Evolutionary conservation across 1,140 invertebrate genomes (phyloP), one percentile per base, ranked within the genome.

Genomic region (Hydropsyche tenuis): DNA sequence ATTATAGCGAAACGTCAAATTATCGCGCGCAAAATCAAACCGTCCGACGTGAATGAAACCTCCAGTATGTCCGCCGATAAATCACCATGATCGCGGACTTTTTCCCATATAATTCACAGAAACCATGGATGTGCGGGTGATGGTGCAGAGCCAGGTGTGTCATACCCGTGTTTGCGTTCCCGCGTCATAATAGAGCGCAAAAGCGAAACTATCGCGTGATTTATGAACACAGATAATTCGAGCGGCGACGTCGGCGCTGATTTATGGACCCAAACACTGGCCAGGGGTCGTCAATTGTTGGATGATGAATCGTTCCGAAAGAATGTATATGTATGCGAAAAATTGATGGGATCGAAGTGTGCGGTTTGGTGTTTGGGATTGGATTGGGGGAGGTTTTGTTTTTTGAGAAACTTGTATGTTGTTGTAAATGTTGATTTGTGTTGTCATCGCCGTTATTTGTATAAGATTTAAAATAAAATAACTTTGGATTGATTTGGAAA

Each of bases 221-320:
- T 70, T 70, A 70, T 70, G 68, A 70, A 70, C 68, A 25, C 48
- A 14, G 68, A 70, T 70, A 70, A 70, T 70, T 70, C 68, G 27
- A 16, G 51, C 48, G 66, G 20, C 22, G 64, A n/a, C 46, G 42
- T 3, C 20, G 14, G 20, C 66, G 45, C 18, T 70, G 68, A 70
- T 70, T 70, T 70, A 70, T 56, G 46, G 23, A 30, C 46, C 1
- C 18, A 27, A 65, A 11, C 5, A 68, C 6, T 42, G 65, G 42
- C 23, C 65, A 48, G 65, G 22, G 65, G 45, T 68, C 65, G 65
- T 48, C 65, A 68, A 48, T n/a, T 20, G 42, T 12, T 14, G 12
- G 11, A 7, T 4, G 48, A 53, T 46, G 11, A 12, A 46, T 46
- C 45, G 45, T 16, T 46, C 14, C 16, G 12, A 12, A 16, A 46